Evolutionary conservation across 2,797 vertebrate species (phyloP).

Genomic region (Pseudochaenichthys georgianus): DNA sequence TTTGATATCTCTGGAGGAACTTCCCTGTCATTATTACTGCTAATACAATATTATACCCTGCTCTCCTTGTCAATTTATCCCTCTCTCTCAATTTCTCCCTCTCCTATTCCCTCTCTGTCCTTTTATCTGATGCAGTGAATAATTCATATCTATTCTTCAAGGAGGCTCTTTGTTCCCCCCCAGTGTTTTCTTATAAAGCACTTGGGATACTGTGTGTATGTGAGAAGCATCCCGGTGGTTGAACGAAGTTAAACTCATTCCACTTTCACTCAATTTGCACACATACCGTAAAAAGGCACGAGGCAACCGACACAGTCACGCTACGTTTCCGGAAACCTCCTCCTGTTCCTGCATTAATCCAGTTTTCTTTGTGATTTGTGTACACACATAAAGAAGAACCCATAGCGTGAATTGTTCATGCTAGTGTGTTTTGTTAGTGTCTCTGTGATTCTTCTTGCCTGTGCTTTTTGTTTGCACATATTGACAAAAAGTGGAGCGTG

Average conservation of each 20-base stretch:
- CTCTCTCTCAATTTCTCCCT: conserved; percentile 30
- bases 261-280: conserved; percentile 12
- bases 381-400: neutral
- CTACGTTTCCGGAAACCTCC: conserved; percentile 15
- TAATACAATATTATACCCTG: conserved; percentile 47
- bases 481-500: neutral
- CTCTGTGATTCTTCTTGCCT: neutral
- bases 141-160: conserved; percentile 78
- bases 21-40: conserved; percentile 35
- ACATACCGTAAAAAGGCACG: neutral
- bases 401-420: conserved; percentile 4
- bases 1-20: conserved; percentile 36
- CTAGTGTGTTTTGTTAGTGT: neutral
- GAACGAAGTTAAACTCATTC: conserved; percentile 31
- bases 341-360: neutral
- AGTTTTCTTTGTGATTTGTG: neutral
- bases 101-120: conserved; percentile 46
- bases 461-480: neutral
- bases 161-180: conserved; percentile 74
- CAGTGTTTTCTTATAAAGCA: conserved; percentile 67
- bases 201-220: conserved; percentile 37
- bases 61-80: conserved; percentile 58
- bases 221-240: conserved; percentile 31
- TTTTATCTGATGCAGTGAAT: conserved; percentile 76
- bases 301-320: neutral